Evolutionary conservation across 2,797 vertebrate genomes (phyloP), one percentile per base, ranked within the genome.

Genomic region (Silurus lanzhouensis): DNA sequence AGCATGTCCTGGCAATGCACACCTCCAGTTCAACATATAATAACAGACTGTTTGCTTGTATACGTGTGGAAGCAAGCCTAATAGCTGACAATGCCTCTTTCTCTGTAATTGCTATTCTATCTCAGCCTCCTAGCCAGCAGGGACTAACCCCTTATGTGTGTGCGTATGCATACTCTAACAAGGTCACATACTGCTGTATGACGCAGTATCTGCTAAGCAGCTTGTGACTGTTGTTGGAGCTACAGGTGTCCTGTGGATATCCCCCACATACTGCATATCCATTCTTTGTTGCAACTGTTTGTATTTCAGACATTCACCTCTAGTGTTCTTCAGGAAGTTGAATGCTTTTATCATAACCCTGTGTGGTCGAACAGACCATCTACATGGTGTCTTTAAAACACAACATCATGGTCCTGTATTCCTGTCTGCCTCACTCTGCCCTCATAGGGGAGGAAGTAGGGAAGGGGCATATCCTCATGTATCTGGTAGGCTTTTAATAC

Each of bases 41-140:
- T 90, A 71, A 72, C 38, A 84, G 87, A 75, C 22, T 79, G 48
- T 82, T 85, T 61, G 68, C 38, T 63, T 57, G 27, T 46, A 17
- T 38, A 83, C 90, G 83, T 60, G 88, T 85, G 83, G 15, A 77
- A 82, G 85, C 84, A 85, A 20, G 86, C 87, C 58, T 19, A 63
- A 83, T 57, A 83, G 27, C 71, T 86, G 81, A 86, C 31, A 19
- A 46, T 81, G 78, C 80, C 14, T 55, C 55, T 85, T 74, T 60
- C 80, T 66, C 25, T 87, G 66, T 85, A 85, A 72, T 67, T 72
- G 25, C 44, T 67, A 52, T 55, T 31, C 46, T 67, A 31, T 13
- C n/a, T 81, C 63, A 67, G 61, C 44, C n/a, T 81, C 63, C 46
- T 67, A 81, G 7, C 78, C 63, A 81, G 78, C 46, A 55, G 78